A percentile compares a stretch with the other conserved stretches of the same genome.
Conservation (phyloP, 2,797 vertebrate species). For the Hemibagrus guttatus region DNA sequence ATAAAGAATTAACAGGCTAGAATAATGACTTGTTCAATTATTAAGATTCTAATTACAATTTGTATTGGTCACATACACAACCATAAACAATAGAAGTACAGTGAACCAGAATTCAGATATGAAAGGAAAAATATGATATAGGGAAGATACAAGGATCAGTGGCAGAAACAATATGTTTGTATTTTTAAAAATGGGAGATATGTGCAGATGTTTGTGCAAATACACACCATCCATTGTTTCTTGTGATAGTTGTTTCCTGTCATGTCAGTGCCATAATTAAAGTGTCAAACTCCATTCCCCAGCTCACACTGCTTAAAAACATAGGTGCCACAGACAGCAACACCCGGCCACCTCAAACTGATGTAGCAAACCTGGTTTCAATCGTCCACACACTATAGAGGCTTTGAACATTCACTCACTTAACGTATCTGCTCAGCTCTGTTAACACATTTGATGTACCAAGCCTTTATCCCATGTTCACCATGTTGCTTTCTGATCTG, state of each 20-base stretch:
- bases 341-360: background rate
- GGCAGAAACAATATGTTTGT: no score
- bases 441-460: background rate
- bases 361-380: background rate
- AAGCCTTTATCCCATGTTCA: background rate
- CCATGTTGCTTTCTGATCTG: background rate
- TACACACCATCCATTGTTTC: background rate
- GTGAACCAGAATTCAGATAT: no score
- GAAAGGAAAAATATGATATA: no score
- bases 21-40: background rate
- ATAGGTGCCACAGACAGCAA: background rate
- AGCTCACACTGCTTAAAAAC: background rate
- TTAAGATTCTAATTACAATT: no score
- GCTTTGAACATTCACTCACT: background rate
- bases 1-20: background rate
- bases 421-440: background rate
- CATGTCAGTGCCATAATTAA: background rate
- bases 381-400: background rate
- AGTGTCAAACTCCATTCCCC: background rate
- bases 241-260: constrained; percentile 1
- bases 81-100: no score
- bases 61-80: no score
- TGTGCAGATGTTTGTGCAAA: no score
- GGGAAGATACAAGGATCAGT: no score
- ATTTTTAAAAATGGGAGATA: no score